A percentile compares a stretch with the other conserved stretches of the same genome.
Conservation (phyloP, 2,113 vertebrate genomes). For the Lycocorax pyrrhopterus region DNA sequence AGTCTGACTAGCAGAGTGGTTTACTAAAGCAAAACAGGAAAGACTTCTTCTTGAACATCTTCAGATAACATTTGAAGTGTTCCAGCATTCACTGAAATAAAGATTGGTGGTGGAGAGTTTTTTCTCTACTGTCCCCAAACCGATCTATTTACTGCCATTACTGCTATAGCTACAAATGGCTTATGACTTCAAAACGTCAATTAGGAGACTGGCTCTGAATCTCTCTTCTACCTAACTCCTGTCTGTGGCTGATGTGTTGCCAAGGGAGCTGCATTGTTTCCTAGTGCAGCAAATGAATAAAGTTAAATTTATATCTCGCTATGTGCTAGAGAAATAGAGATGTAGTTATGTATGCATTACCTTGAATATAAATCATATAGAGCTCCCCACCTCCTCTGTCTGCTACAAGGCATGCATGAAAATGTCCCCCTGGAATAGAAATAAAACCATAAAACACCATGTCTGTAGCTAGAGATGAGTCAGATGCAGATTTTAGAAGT, state of each 20-base stretch:
- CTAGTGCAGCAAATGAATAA: constrained; percentile 31
- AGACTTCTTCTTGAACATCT: neutral
- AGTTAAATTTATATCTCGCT: constrained; percentile 10
- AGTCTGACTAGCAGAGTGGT: neutral
- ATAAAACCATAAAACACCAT: neutral
- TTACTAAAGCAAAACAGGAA: neutral
- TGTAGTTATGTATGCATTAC: constrained; percentile 50
- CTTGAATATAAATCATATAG: constrained; percentile 52
- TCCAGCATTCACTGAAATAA: neutral
- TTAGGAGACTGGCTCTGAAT: constrained; percentile 28
- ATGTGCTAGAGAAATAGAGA: constrained; percentile 45
- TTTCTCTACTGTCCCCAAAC: neutral
- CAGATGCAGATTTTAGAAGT: constrained; percentile 38
- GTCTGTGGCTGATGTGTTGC: constrained; percentile 27
- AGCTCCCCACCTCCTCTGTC: constrained; percentile 35
- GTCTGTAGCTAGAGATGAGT: constrained; percentile 40
- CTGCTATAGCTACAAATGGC: constrained; percentile 21
- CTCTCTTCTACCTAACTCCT: constrained; percentile 1
- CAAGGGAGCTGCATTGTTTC: constrained; percentile 47
- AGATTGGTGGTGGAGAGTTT: neutral
- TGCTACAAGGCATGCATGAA: constrained; percentile 32
- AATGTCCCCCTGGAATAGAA: constrained; percentile 29
- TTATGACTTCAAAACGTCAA: constrained; percentile 30
- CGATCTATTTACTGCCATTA: neutral
- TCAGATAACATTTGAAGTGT: neutral